Evolutionary conservation across 2,888 invertebrate species (phyloP).

Genomic region (Rhagonycha fulva): DNA sequence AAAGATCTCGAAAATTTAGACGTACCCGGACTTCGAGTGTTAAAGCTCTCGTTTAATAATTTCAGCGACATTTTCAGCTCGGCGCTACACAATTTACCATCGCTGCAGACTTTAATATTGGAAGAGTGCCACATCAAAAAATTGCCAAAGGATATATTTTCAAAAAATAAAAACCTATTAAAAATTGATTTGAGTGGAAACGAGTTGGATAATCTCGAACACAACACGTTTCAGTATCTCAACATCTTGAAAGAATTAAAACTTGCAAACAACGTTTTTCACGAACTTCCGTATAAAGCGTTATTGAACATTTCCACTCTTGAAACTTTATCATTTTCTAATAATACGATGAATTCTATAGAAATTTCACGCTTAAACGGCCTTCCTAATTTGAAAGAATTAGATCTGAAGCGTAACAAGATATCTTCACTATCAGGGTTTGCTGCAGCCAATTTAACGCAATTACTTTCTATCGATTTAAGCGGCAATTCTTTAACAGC

Average conservation of each 20-base stretch:
- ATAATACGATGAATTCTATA: constrained; percentile 69
- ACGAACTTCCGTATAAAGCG: constrained; percentile 79
- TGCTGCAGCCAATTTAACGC: constrained; percentile 74
- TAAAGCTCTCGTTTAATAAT: constrained; percentile 78
- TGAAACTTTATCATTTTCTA: constrained; percentile 71
- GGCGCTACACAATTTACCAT: constrained; percentile 77
- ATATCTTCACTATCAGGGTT: constrained; percentile 78
- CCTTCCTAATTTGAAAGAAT: constrained; percentile 71
- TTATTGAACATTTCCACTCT: constrained; percentile 75
- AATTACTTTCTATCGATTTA: constrained; percentile 74
- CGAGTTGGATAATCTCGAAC: constrained; percentile 67
- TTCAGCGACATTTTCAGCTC: constrained; percentile 71
- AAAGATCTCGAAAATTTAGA: constrained; percentile 73
- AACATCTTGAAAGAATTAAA: constrained; percentile 78
- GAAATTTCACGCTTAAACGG: constrained; percentile 80
- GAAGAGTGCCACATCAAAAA: constrained; percentile 70
- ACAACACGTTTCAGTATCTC: constrained; percentile 73
- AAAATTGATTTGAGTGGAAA: constrained; percentile 77
- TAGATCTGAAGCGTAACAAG: constrained; percentile 75
- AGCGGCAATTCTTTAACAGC: constrained; percentile 76
- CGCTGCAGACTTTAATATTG: constrained; percentile 73
- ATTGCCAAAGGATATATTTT: constrained; percentile 72
- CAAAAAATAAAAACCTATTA: constrained; percentile 76
- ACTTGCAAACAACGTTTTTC: constrained; percentile 73
- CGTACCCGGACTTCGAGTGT: constrained; percentile 74